A percentile compares a stretch with the other conserved stretches of the same genome.
These are phyloP conservation scores for Zootermopsis nevadensis DNA, from an alignment of 2,888 invertebrate genomes.

Conservation along the genomic window DNA sequence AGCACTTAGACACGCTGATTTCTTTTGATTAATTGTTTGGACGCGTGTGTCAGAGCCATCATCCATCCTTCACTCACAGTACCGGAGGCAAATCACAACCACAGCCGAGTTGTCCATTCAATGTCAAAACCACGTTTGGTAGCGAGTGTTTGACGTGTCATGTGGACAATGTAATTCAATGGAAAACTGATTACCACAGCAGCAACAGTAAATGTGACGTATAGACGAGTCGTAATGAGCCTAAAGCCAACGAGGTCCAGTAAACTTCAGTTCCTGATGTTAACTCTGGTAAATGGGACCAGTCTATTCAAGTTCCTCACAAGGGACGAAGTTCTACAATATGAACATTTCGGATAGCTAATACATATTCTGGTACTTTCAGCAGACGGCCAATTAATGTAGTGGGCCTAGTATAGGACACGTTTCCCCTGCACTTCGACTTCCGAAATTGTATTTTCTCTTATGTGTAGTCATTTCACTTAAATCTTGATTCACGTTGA, in stretches of 20 bases:
- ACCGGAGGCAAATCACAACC: neutral
- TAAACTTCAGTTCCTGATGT: neutral
- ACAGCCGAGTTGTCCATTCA: neutral
- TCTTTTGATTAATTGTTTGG: neutral
- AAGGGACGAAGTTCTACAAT: neutral
- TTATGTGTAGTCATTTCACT: no score
- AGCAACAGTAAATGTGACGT: neutral
- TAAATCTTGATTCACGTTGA: no score
- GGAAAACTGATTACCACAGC: neutral
- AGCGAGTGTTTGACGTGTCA: neutral
- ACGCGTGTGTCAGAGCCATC: neutral
- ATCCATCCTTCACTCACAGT: neutral
- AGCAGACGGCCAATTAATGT: no score
- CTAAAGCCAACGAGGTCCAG: neutral
- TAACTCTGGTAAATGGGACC: conserved; percentile 19
- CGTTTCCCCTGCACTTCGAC: no score
- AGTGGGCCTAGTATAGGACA: no score
- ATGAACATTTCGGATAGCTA: neutral
- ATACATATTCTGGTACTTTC: neutral
- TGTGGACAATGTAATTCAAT: conserved; percentile 20
- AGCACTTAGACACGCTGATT: neutral
- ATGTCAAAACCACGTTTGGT: neutral
- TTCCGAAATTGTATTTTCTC: no score
- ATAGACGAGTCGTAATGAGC: neutral
- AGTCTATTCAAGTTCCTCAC: neutral